Base-by-base conservation (phyloP, 2,797 vertebrate genomes). In the Bovichtus diacanthus region DNA sequence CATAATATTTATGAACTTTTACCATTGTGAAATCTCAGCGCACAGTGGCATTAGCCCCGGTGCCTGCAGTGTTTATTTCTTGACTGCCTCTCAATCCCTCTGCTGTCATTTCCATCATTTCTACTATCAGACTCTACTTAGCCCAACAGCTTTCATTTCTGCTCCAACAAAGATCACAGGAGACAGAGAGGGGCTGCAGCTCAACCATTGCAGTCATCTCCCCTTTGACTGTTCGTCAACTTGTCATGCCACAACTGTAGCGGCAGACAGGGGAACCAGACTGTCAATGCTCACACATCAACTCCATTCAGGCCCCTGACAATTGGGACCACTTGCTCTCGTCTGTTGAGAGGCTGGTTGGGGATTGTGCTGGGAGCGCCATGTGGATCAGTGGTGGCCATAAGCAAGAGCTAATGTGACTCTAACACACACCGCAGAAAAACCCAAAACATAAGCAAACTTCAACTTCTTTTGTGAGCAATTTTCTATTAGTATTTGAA, bases 41-140 rank as follows among this genome's bases (percentile, higher is more conserved):
- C 21, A 51, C 29, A 12, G 15, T 63, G 46, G 46, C 7, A 12
- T 54, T 34, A 43, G 78, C 10, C 12, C 9, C 18, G 43, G 23
- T 43, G 53, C 31, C 34, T 53, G 43, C n/a, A n/a, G 44, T 55
- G 70, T 64, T 65, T 44, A 51, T 41, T 51, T 60, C 60, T 73
- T 2, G 43, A 23, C 43, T 19, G 51, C 60, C 59, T 55, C 56
- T 38, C 4, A 9, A 31, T 55, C 67, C 62, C 58, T 55, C 47
- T 21, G 56, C 75, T 75, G 64, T 68, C 71, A 72, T 73, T 64
- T 79, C 54, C 51, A 66, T 84, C 69, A 77, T 44, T 55, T 36
- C 25, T 43, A 44, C 38, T 25, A 59, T 72, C 73, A 74, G 39
- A 49, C 63, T 41, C n/a, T n/a, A 41, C 58, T 41, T 44, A 76